Conservation (phyloP, 2,797 vertebrate species). For the Enteromius thamalakanensis region DNA sequence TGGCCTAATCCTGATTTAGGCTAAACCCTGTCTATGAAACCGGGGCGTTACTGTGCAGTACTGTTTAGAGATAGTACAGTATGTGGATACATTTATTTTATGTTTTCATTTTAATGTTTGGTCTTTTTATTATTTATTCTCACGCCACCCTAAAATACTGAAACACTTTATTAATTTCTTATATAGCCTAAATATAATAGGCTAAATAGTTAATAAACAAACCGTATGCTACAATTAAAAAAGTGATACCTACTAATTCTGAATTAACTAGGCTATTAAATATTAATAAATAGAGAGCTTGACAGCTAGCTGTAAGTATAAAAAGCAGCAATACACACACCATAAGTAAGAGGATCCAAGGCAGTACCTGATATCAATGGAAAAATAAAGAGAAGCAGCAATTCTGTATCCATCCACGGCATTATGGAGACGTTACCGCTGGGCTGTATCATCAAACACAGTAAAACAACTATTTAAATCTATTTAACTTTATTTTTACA, state of each 20-base stretch:
- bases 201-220: neutral
- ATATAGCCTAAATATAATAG: neutral
- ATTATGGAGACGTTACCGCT: conserved; percentile 6
- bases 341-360: neutral
- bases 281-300: neutral
- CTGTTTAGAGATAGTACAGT: neutral
- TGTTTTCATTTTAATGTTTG: neutral
- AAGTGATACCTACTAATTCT: neutral
- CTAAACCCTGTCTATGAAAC: too few relatives aligned
- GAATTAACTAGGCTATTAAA: neutral
- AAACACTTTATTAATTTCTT: neutral
- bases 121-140: neutral
- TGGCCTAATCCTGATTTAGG: too few relatives aligned
- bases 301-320: neutral
- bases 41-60: neutral
- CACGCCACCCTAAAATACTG: neutral
- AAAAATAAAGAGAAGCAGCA: conserved; percentile 37
- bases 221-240: neutral
- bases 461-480: neutral
- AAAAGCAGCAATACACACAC: neutral
- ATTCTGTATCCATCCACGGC: conserved; percentile 33
- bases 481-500: neutral
- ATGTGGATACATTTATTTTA: neutral
- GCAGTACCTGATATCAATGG: conserved; percentile 42
- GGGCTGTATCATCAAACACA: neutral